Base-by-base conservation (phyloP, 2,888 invertebrate species). In the Phortica magna region DNA sequence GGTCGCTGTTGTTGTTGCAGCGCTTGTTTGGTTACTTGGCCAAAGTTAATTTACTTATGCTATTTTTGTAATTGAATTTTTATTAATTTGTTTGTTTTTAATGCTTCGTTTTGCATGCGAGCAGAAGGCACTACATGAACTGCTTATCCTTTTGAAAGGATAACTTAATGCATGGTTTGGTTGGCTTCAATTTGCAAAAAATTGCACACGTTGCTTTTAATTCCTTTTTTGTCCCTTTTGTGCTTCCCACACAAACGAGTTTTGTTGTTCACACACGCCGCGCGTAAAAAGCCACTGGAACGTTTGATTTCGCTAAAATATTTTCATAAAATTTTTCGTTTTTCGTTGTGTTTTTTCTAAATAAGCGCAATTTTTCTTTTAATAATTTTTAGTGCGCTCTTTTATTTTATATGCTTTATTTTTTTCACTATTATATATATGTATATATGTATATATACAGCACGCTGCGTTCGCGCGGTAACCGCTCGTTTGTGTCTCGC, bases 401-500 rank as follows among this genome's bases (percentile, higher is more conserved):
- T 43, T 43, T 22, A 70, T 70, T 70, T 7, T 12, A 42, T 75
- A 70, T 73, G 68, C 59, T 64, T 67, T 70, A 71, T 79, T 73
- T 81, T 75, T 70, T 59, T 39, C 39, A 55, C 17, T 55, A 53
- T 39, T 55, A 55, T 53, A 74, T 53, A 53, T 48, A 10, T 67
- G 22, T 17, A 39, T 67, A 19, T 41, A 31, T 48, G 42, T 53
- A 53, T 61, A 74, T 53, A n/a, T 12, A 74, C 67, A 73, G 73
- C 22, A 72, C 65, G 77, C 73, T 85, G 83, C 84, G 88, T 79
- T 83, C 87, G 85, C 85, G 85, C 83, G 81, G 79, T 85, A 77
- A 81, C 78, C 80, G 70, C 74, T 77, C 71, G 74, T 85, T 84
- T 83, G 83, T 82, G 78, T 78, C 83, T 87, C 85, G 84, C 83